phyloP scores from a whole-genome alignment of 2,113 vertebrate species.

The Benitochromis conjunctus region DNA sequence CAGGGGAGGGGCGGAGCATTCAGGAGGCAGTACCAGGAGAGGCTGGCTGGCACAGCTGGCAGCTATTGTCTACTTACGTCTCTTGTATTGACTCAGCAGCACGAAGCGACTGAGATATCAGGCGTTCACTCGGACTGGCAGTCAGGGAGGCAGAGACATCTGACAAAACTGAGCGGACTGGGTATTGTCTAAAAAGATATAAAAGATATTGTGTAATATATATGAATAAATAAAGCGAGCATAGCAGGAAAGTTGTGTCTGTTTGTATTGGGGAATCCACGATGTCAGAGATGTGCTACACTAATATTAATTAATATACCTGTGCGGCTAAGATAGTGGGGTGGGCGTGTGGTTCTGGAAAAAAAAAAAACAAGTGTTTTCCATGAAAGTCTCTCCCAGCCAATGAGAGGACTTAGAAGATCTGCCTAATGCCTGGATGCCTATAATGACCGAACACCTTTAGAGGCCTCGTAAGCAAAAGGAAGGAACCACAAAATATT shows the following conservation, averaged over 20 bases:
- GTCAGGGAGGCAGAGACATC: not conserved
- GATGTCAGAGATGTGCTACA: no score
- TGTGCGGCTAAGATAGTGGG: no score
- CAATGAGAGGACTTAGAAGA: not conserved
- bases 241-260: no score
- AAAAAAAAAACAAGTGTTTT: not conserved
- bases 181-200: no score
- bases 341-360: no score
- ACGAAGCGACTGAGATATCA: accelerated
- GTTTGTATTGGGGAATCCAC: no score
- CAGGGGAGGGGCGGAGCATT: not conserved
- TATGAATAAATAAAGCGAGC: no score
- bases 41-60: not conserved
- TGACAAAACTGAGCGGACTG: accelerated
- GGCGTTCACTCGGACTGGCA: not conserved
- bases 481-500: not conserved
- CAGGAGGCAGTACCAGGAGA: not conserved
- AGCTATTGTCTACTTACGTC: accelerated
- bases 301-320: no score
- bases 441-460: not conserved
- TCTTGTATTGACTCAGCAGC: not conserved
- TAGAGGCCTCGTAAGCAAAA: accelerated
- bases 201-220: no score
- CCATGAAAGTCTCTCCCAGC: not conserved
- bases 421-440: not conserved